Base-by-base conservation (phyloP, 2,888 invertebrate genomes). In the Cloeon dipterum region DNA sequence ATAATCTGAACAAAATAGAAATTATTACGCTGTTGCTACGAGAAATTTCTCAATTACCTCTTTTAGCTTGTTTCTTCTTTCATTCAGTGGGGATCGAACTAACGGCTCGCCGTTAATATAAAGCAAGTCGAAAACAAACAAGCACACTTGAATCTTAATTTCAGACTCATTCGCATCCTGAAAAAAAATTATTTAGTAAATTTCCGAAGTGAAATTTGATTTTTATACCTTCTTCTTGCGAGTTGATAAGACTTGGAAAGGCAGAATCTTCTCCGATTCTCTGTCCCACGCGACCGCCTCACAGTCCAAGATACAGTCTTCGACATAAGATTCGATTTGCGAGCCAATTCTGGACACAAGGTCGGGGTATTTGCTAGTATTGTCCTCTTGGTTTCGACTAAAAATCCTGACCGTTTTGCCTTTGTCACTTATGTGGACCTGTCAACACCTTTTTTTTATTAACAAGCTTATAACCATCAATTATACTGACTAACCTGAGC, bases 261-360 rank as follows among this genome's bases (percentile, higher is more conserved):
- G 96, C 44, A 93, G 62, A 48, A 98, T 96, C 52, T 78, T 76
- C 50, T 85, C 70, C 26, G 73, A 75, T 45, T 72, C 78, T 2
- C 62, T 59, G 59, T 98, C 94, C 78, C 88, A 96, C 1, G 96
- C 98, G 2, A 98, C 98, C 4, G 88, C 88, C 62, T 98, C 98
- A 43, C 88, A 78, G 61, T 98, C 98, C 40, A 96, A 59, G 47
- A 98, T 82, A 54, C 85, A 94, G n/a, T 29, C 29, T 14, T 29
- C n/a, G n/a, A 29, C 29, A 29, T 29, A 7, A 5, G n/a, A n/a
- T 7, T 29, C 7, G 29, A 29, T 13, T 16, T 29, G 29, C 14
- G 29, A 29, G 29, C 7, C 5, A 16, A 91, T 64, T 33, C 81
- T 61, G 0, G 66, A 58, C 44, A 94, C 72, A 26, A 98, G 66